Evolutionary conservation across 2,113 vertebrate species (phyloP), one percentile per base, ranked within the genome.

Genomic region (Colinus virginianus): DNA sequence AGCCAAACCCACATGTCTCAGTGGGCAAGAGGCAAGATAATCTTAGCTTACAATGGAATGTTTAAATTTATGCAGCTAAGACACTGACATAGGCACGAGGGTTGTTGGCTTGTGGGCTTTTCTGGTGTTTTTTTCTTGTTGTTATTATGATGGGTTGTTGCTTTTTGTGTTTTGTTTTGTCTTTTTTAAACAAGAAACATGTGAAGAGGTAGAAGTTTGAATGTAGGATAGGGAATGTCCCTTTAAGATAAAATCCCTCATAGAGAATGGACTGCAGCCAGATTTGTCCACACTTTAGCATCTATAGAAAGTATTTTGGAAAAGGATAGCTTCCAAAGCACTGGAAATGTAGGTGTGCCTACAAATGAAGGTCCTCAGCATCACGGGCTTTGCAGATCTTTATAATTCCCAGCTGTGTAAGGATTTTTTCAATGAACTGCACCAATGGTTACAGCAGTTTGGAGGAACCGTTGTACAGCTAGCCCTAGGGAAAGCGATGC

Each of bases 1-100:
- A 96, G 95, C 93, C 96, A 96, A 97, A 97, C 77, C 97, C 96
- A 97, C 96, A 96, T 68, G 90, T 97, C 97, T 97, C 96, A 81
- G 70, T 90, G 91, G 97, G 95, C 93, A 93, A 91, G 79, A 93
- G 45, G 91, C 89, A 94, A 96, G 95, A 97, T 97, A 97, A 97
- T 96, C 96, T 95, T 95, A 94, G 96, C 79, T 97, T 95, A 94
- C 92, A 94, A 79, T 95, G 96, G 96, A 97, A 96, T 97, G 96
- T 87, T 93, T 90, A 87, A 90, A 96, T 96, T 90, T 95, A 93
- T 92, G 94, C 83, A 93, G 55, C 69, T 85, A 96, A 95, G 81
- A 88, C 78, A 92, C 91, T 91, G 88, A 97, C 91, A 96, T 45
- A 94, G 92, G 91, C 95, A 91, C 66, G 61, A 78, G 77, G 18